These are phyloP conservation scores for Lepisosteus oculatus DNA, from an alignment of 2,113 vertebrate species.

Conservation along the genomic window DNA sequence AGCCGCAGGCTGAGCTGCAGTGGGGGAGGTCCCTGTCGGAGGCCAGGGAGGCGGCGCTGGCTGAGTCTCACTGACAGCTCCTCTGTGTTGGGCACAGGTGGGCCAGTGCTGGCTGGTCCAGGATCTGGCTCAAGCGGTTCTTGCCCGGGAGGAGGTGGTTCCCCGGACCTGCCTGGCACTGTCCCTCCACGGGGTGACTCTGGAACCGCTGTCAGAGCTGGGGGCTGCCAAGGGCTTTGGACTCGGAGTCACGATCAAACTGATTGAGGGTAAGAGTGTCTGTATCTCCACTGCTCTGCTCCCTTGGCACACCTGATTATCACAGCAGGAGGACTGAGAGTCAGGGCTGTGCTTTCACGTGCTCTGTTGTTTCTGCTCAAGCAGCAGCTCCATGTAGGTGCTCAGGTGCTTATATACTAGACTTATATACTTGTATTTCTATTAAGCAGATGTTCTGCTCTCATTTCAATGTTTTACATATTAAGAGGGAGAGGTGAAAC, in stretches of 20 bases:
- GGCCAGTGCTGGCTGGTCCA: conserved; percentile 66
- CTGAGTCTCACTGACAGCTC: too few species aligned
- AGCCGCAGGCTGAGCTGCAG: too few species aligned
- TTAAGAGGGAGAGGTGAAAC: too few species aligned
- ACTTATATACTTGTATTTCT: too few species aligned
- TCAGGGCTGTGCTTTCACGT: background rate
- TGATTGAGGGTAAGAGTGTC: conserved; percentile 60
- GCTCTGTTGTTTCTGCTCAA: background rate
- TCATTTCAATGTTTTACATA: too few species aligned
- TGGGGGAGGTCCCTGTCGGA: too few species aligned
- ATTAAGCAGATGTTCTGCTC: too few species aligned
- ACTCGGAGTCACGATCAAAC: conserved; percentile 57
- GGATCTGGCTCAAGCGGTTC: conserved; percentile 51
- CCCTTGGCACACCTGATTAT: background rate
- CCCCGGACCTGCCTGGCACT: conserved; percentile 63
- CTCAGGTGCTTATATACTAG: too few species aligned
- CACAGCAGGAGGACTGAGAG: background rate
- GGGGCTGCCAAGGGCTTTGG: conserved; percentile 63
- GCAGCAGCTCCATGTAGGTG: background rate
- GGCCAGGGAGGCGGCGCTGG: too few species aligned
- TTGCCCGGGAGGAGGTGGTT: conserved; percentile 59
- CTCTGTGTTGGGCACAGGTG: conserved; percentile 41
- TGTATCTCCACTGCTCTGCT: background rate
- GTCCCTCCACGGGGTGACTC: conserved; percentile 48
- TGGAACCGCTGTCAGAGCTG: conserved; percentile 60